phyloP scores from a whole-genome alignment of 2,888 invertebrate species.

The Cylloceria caligata region DNA sequence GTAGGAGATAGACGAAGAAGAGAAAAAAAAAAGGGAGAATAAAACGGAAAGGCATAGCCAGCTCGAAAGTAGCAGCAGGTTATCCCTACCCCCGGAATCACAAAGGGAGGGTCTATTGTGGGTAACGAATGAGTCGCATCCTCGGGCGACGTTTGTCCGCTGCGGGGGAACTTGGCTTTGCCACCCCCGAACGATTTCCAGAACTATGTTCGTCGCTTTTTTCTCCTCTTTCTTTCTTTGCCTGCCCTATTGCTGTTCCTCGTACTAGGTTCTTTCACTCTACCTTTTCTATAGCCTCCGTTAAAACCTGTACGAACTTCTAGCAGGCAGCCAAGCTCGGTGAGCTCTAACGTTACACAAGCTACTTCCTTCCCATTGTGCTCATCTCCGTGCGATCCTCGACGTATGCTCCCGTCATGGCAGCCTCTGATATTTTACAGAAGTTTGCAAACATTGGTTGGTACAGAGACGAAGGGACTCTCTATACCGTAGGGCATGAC shows the following conservation, averaged over 20 bases:
- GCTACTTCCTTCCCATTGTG: constrained; percentile 15
- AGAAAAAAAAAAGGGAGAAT: constrained; percentile 15
- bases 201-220: constrained; percentile 12
- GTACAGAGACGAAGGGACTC: background rate
- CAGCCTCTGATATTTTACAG: constrained; percentile 29
- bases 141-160: constrained; percentile 64
- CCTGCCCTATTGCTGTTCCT: background rate
- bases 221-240: constrained; percentile 7
- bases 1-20: constrained; percentile 11
- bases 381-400: constrained; percentile 42
- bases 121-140: constrained; percentile 63
- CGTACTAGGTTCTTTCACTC: constrained; percentile 1
- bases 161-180: constrained; percentile 53
- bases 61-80: constrained; percentile 58
- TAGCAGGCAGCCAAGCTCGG: background rate
- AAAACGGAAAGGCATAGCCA: constrained; percentile 35
- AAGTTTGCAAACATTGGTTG: constrained; percentile 64
- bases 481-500: background rate
- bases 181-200: constrained; percentile 59
- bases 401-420: constrained; percentile 35
- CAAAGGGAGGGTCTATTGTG: constrained; percentile 62
- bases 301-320: constrained; percentile 24
- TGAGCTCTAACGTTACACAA: constrained; percentile 11
- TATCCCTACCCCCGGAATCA: constrained; percentile 37
- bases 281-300: constrained; percentile 20